These are phyloP conservation scores for Neodiprion virginianus DNA, from an alignment of 1,140 invertebrate species.

Conservation along the genomic window DNA sequence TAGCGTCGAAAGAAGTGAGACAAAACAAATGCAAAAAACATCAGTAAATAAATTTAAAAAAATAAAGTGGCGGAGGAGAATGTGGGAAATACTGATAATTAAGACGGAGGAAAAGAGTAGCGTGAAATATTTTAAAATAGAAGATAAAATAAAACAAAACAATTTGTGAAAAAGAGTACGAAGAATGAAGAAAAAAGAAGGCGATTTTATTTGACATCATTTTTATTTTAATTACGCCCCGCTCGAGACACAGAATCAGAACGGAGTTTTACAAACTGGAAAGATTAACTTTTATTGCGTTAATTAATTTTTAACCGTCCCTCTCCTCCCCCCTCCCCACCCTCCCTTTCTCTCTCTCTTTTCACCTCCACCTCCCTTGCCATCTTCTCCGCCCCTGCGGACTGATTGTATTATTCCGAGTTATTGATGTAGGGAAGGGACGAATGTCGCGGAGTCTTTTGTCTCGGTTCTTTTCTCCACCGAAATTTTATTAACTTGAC, in stretches of 20 bases:
- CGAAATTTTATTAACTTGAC: constrained; percentile 10
- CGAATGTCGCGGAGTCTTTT: neutral
- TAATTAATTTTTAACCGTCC: constrained; percentile 44
- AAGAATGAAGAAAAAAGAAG: neutral
- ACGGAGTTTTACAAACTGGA: constrained; percentile 28
- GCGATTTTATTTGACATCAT: constrained; percentile 28
- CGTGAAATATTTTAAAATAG: neutral
- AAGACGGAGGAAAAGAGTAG: neutral
- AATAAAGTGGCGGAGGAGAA: too few species aligned
- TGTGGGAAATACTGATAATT: too few species aligned
- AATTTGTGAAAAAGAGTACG: neutral
- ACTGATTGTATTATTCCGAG: constrained; percentile 43
- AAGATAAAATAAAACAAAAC: neutral
- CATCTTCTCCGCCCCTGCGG: neutral
- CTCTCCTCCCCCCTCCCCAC: neutral
- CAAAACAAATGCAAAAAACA: too few species aligned
- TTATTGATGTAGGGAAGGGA: constrained; percentile 37
- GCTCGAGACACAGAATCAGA: constrained; percentile 5
- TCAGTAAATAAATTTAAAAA: too few species aligned
- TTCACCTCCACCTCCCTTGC: neutral
- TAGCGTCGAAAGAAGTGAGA: neutral
- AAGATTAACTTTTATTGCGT: constrained; percentile 42
- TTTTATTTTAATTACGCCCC: constrained; percentile 26
- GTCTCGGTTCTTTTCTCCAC: constrained; percentile 5
- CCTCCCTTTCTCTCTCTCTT: too few species aligned